Percentiles rank a stretch among this genome's conserved stretches.
phyloP scores from a whole-genome alignment of 2,797 vertebrate species.

The Phoxinus dragarum region DNA sequence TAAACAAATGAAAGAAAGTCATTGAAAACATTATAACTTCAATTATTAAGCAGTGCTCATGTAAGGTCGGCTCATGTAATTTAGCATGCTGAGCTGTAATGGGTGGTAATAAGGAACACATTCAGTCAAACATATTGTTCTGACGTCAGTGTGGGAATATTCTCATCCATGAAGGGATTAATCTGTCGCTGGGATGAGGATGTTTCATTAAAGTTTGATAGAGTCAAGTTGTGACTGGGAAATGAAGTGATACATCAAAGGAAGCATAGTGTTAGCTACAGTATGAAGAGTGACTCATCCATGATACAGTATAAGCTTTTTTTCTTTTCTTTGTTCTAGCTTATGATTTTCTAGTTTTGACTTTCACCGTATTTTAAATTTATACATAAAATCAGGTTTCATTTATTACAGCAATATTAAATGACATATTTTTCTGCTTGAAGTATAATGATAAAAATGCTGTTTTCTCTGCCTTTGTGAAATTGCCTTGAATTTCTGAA shows the following conservation, averaged over 20 bases:
- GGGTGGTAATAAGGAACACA: not conserved
- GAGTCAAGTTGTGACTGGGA: slow-evolving; percentile 12
- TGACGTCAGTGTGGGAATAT: slow-evolving; percentile 19
- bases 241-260: slow-evolving; percentile 8
- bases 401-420: not conserved
- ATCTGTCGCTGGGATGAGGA: slow-evolving; percentile 16
- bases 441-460: not conserved
- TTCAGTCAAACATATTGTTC: not conserved
- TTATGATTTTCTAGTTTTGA: not conserved
- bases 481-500: not conserved
- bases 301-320: not conserved
- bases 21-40: not conserved
- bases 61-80: not conserved
- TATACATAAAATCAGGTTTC: not conserved
- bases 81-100: not conserved
- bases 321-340: not conserved
- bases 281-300: not conserved
- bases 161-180: slow-evolving; percentile 5
- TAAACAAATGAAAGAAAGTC: not conserved
- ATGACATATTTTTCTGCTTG: not conserved
- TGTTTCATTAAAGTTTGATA: slow-evolving; percentile 22
- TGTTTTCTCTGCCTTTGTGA: not conserved
- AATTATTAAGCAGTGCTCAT: not conserved
- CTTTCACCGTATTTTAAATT: not conserved
- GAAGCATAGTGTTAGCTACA: not conserved